phyloP scores from a whole-genome alignment of 1,140 invertebrate genomes.

The Caenorhabditis tropicalis region DNA sequence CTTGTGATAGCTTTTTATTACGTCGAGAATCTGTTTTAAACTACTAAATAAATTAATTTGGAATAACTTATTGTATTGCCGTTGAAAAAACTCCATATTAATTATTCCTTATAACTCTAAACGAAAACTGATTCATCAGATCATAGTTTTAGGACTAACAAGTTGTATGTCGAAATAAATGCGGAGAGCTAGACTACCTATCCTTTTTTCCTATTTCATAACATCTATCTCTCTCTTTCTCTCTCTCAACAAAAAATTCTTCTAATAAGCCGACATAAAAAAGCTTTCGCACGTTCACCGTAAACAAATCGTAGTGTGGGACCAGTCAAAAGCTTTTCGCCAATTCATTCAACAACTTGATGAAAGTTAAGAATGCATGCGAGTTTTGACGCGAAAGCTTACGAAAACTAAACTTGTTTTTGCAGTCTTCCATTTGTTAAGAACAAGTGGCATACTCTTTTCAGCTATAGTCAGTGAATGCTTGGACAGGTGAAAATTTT shows the following conservation, averaged over 20 bases:
- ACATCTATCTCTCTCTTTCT: background rate
- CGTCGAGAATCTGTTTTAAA: too few relatives aligned
- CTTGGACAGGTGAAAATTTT: constrained; percentile 1
- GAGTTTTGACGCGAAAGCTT: constrained; percentile 15
- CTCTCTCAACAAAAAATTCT: background rate
- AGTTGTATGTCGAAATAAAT: background rate
- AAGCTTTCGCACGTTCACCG: background rate
- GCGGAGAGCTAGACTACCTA: too few relatives aligned
- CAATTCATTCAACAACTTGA: constrained; percentile 32
- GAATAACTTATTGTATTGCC: too few relatives aligned
- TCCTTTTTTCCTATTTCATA: too few relatives aligned
- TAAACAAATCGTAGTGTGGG: constrained; percentile 14
- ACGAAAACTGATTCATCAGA: too few relatives aligned
- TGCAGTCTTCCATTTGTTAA: background rate
- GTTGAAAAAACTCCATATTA: too few relatives aligned
- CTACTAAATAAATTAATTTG: too few relatives aligned
- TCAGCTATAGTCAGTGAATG: background rate
- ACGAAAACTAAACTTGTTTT: constrained; percentile 32
- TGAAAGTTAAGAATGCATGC: constrained; percentile 38
- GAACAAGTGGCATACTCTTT: background rate
- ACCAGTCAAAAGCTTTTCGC: background rate
- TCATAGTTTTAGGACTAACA: too few relatives aligned
- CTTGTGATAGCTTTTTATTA: too few relatives aligned
- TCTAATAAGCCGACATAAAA: constrained; percentile 1
- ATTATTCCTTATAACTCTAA: too few relatives aligned